Base-by-base conservation (phyloP, 2,113 vertebrate genomes). In the Probosciger aterrimus region DNA sequence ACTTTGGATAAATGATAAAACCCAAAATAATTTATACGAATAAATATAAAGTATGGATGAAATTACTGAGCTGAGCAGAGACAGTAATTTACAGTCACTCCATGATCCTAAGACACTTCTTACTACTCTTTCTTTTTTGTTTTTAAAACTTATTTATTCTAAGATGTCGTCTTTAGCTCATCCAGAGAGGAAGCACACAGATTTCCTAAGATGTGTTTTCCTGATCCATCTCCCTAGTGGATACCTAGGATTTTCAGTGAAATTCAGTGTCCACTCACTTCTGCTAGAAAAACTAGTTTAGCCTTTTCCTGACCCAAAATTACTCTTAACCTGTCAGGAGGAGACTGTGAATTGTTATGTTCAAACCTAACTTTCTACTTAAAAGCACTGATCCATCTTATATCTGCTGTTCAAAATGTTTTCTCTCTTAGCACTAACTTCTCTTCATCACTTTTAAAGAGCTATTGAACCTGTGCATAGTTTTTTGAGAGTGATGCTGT, bases 401-500 rank as follows among this genome's bases (percentile, higher is more conserved):
- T 82, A 23, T 63, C 28, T 62, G 35, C 22, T 75, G 44, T 52
- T 95, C 30, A 76, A 49, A 89, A 69, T 80, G 49, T 39, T 86
- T 91, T 95, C 77, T 44, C 19, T 74, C 71, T 81, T 82, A 76
- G 60, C 52, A 44, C n/a, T 64, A 30, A 86, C 69, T 95, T 60
- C 79, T 46, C 77, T 95, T 90, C 37, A 78, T 96, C 82, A 76
- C 52, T 74, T 92, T 96, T 71, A 82, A 95, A 69, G 88, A 89
- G 44, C 80, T 91, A 25, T 53, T 79, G 53, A 57, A 76, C 78
- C 41, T 9, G 30, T 82, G n/a, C 62, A 59, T 88, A 78, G 85
- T 88, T 94, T 96, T 93, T 82, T 68, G 94, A 93, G 70, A 97
- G 30, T 91, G 83, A 93, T 95, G 77, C 65, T 88, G 28, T 78